These are phyloP conservation scores for Dorcus hopei DNA, from an alignment of 2,888 invertebrate genomes.

Conservation along the genomic window DNA sequence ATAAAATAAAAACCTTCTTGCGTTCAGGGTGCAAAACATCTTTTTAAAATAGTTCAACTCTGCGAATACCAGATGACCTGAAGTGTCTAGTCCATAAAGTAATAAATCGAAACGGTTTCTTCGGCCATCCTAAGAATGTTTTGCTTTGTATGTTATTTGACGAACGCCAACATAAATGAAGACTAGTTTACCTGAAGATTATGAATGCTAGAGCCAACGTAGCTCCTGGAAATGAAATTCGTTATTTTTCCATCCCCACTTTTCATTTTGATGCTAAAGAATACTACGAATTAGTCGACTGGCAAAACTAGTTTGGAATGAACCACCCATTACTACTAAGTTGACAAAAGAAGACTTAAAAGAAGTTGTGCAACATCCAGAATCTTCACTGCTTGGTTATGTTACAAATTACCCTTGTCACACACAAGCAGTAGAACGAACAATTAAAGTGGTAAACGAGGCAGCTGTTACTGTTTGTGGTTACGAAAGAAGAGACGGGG, in stretches of 20 bases:
- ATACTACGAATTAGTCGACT: constrained; percentile 2
- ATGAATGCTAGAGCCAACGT: constrained; percentile 21
- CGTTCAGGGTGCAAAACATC: constrained; percentile 14
- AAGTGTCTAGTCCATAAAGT: constrained; percentile 15
- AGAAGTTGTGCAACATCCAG: not conserved
- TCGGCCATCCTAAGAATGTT: constrained; percentile 32
- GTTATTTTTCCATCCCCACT: constrained; percentile 5
- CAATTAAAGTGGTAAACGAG: too few species aligned
- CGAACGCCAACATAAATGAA: constrained; percentile 22
- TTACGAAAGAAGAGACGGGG: constrained; percentile 4
- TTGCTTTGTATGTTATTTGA: constrained; percentile 31
- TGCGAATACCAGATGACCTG: constrained; percentile 8
- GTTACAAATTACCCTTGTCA: constrained; percentile 17
- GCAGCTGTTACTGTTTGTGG: constrained; percentile 17
- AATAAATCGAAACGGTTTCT: constrained; percentile 27
- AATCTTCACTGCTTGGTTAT: constrained; percentile 1
- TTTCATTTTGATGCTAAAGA: constrained; percentile 9
- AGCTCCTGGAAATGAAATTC: not conserved
- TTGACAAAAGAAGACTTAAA: not conserved
- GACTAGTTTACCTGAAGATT: constrained; percentile 26
- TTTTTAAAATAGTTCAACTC: constrained; percentile 10
- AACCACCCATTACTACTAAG: constrained; percentile 1
- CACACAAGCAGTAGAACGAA: constrained; percentile 21
- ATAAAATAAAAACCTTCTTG: constrained; percentile 12
- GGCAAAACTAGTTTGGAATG: not conserved